Percentiles rank a stretch among this genome's conserved stretches.
Conservation (phyloP, 1,140 invertebrate species). For the Melitaea cinxia region DNA sequence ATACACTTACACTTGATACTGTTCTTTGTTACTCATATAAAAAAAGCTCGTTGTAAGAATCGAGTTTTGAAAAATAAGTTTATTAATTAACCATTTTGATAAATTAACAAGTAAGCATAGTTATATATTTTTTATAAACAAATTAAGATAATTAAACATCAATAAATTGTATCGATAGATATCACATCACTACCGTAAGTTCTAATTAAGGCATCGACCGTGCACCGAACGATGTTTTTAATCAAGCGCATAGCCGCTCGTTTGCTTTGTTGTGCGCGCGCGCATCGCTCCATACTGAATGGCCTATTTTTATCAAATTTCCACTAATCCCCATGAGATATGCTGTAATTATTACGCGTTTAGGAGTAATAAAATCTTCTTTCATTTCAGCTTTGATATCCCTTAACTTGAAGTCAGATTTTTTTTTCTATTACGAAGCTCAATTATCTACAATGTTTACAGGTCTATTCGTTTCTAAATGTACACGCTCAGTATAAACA, state of each 20-base stretch:
- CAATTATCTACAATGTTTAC: too few relatives aligned
- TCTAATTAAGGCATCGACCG: constrained; percentile 79
- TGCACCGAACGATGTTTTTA: constrained; percentile 77
- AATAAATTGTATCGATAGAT: constrained; percentile 30
- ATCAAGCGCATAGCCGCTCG: constrained; percentile 67
- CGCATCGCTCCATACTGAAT: constrained; percentile 35
- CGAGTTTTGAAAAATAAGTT: too few relatives aligned
- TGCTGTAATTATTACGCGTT: constrained; percentile 32
- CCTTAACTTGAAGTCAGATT: constrained; percentile 10
- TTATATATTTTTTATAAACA: too few relatives aligned
- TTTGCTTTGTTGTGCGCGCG: constrained; percentile 47
- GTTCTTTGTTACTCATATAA: too few relatives aligned
- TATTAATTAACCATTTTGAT: too few relatives aligned
- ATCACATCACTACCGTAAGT: constrained; percentile 52
- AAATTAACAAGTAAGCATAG: too few relatives aligned
- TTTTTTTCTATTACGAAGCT: too few relatives aligned
- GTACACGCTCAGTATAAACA: too few relatives aligned
- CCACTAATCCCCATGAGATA: constrained; percentile 38
- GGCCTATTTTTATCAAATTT: constrained; percentile 43
- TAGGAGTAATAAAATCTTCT: constrained; percentile 36
- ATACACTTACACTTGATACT: too few relatives aligned
- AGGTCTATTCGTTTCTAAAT: too few relatives aligned
- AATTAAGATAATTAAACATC: not conserved
- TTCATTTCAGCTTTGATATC: constrained; percentile 38
- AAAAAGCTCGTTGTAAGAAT: too few relatives aligned